Evolutionary conservation across 2,888 invertebrate genomes (phyloP).

Genomic region (Patella depressa): DNA sequence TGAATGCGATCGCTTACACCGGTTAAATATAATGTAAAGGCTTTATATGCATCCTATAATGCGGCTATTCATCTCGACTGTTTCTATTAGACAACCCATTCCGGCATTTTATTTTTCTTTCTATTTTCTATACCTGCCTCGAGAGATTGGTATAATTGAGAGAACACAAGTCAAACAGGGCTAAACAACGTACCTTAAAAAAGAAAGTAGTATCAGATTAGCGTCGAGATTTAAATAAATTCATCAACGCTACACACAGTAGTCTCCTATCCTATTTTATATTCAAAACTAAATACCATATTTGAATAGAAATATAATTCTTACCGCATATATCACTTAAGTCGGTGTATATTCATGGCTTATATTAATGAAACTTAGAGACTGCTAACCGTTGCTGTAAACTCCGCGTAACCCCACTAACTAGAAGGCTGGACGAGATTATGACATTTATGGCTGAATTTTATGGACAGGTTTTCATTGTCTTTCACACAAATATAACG

Average conservation of each 20-base stretch:
- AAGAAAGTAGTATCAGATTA: too few relatives aligned
- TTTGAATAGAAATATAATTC: too few relatives aligned
- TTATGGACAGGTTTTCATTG: not conserved
- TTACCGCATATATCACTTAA: too few relatives aligned
- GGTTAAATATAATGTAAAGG: slow-evolving; percentile 18
- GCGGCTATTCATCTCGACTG: slow-evolving; percentile 32
- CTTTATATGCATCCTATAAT: slow-evolving; percentile 21
- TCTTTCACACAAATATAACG: not conserved
- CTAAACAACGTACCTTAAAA: too few relatives aligned
- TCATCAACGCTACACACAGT: too few relatives aligned
- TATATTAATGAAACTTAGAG: too few relatives aligned
- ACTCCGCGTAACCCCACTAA: not conserved
- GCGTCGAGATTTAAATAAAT: too few relatives aligned
- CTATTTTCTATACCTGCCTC: slow-evolving; percentile 23
- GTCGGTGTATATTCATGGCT: too few relatives aligned
- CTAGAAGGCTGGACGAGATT: not conserved
- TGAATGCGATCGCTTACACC: slow-evolving; percentile 25
- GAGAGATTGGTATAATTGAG: slow-evolving; percentile 27
- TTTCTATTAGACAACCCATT: slow-evolving; percentile 28
- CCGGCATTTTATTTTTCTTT: slow-evolving; percentile 25
- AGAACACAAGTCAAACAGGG: slow-evolving; percentile 23
- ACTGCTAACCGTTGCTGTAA: not conserved
- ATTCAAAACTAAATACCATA: too few relatives aligned
- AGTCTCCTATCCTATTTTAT: too few relatives aligned
- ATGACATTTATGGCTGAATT: slow-evolving; percentile 1